Percentiles rank a stretch among this genome's conserved stretches.
Evolutionary conservation across 2,888 invertebrate genomes (phyloP).

Genomic region (Ormyrus rosae): DNA sequence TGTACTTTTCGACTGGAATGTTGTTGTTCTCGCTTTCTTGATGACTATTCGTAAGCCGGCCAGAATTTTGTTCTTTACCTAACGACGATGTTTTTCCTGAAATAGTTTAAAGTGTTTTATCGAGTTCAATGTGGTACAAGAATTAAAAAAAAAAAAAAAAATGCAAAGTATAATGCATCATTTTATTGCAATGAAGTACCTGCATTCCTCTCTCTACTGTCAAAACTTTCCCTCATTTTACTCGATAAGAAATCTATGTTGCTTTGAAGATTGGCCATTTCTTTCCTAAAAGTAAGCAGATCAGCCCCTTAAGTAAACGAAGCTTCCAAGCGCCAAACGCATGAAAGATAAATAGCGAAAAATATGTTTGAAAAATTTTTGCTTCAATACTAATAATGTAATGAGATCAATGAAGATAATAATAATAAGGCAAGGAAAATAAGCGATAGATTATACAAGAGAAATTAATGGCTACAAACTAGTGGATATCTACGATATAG

Average conservation of each 20-base stretch:
- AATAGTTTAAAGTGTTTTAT: background rate
- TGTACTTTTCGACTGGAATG: background rate
- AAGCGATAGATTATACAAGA: background rate
- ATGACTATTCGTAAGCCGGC: background rate
- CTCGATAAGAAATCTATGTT: conserved; percentile 83
- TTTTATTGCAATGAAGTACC: conserved; percentile 16
- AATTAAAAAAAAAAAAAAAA: too few relatives aligned
- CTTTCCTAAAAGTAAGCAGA: conserved; percentile 78
- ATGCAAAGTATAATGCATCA: too few relatives aligned
- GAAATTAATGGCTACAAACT: background rate
- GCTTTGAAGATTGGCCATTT: conserved; percentile 88
- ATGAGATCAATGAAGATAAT: conserved; percentile 7
- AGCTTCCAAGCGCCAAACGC: too few relatives aligned
- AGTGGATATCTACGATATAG: conserved; percentile 57
- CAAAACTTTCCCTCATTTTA: conserved; percentile 70
- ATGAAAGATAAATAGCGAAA: background rate
- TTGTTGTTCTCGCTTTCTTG: conserved; percentile 17
- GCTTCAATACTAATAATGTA: background rate
- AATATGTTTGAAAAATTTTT: conserved; percentile 6
- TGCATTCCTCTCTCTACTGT: conserved; percentile 33
- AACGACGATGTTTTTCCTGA: conserved; percentile 11
- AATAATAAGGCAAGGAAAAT: background rate
- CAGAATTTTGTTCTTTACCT: conserved; percentile 1
- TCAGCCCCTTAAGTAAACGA: too few relatives aligned
- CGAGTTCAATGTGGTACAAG: too few relatives aligned